These are phyloP conservation scores for Melanostigma gelatinosum DNA, from an alignment of 2,113 vertebrate genomes.

Conservation along the genomic window DNA sequence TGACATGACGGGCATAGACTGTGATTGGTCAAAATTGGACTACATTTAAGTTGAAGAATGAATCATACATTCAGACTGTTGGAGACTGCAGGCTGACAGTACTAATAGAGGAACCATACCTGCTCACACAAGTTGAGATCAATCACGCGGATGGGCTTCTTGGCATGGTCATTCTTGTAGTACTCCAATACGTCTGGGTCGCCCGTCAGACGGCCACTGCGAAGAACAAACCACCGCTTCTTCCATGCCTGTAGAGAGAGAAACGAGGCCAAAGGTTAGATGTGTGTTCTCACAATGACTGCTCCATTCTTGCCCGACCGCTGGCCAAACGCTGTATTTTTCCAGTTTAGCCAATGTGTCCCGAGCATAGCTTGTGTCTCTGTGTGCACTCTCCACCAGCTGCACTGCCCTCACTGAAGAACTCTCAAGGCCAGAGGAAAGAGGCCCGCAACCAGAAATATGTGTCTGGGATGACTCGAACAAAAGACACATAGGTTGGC, in stretches of 20 bases:
- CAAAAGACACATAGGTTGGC: conserved; percentile 74
- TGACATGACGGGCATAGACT: background rate
- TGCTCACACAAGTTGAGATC: conserved; percentile 99
- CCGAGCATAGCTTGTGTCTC: conserved; percentile 47
- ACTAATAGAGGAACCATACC: conserved; percentile 45
- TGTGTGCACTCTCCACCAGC: conserved; percentile 51
- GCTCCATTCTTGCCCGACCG: conserved; percentile 52
- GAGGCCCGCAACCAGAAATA: conserved; percentile 68
- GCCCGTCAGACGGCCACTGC: conserved; percentile 95
- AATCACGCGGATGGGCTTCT: conserved; percentile 98
- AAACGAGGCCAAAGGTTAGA: conserved; percentile 62
- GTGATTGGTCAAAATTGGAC: background rate
- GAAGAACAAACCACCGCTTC: conserved; percentile 98
- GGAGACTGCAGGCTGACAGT: background rate
- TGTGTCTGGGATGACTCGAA: conserved; percentile 66
- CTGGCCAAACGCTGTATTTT: conserved; percentile 64
- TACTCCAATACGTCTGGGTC: conserved; percentile 98
- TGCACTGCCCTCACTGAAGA: conserved; percentile 45
- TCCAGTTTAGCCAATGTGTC: conserved; percentile 36
- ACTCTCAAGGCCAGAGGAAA: conserved; percentile 49
- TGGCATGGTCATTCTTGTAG: conserved; percentile 99
- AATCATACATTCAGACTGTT: background rate
- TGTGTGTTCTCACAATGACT: conserved; percentile 64
- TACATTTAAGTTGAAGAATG: background rate
- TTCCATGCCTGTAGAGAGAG: conserved; percentile 92